Base-by-base conservation (phyloP, 2,113 vertebrate genomes). In the Plecotus auritus region DNA sequence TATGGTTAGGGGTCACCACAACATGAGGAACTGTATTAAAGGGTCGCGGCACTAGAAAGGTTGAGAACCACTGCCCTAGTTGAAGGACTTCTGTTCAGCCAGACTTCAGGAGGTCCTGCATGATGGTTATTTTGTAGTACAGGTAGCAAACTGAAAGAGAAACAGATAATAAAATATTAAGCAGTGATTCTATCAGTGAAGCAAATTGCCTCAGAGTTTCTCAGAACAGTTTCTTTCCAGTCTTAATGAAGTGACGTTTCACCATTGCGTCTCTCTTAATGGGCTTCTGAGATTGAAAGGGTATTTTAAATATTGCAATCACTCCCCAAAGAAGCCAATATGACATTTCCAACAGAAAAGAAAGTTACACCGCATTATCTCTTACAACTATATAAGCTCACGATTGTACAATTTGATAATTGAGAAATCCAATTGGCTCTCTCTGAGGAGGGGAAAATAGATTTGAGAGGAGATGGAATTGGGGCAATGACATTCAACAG, bases 401-500 rank as follows among this genome's bases (percentile, higher is more conserved):
- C 4, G 22, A 94, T 77, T 84, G 61, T 89, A 95, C 72, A 88
- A 90, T 88, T 77, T 94, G 90, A 87, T 94, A 94, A 97, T 26
- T 95, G 94, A 94, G 95, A 91, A 88, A 85, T 90, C 92, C 95
- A 93, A 69, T 18, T 76, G 95, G 72, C 81, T 93, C 72, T 72
- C 81, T 93, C 90, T 85, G 76, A 96, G 90, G 84, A 5, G 3
- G 90, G 93, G 88, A 81, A 93, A 96, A 93, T 88, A 85, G 85
- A 93, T 93, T 92, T 96, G 72, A 95, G 78, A 73, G 49, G 87
- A 93, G 90, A 93, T 87, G 90, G 85, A 81, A 77, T 87, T 77
- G 69, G 88, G 88, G 77, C 90, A 88, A 64, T 88, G 95, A 83
- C 84, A 95, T 85, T 91, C 76, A 47, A 80, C 92, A 64, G 76